Percentiles rank a stretch among this genome's conserved stretches.
Evolutionary conservation across 1,140 invertebrate genomes (phyloP).

Genomic region (Macrotrachela quadricornifera): DNA sequence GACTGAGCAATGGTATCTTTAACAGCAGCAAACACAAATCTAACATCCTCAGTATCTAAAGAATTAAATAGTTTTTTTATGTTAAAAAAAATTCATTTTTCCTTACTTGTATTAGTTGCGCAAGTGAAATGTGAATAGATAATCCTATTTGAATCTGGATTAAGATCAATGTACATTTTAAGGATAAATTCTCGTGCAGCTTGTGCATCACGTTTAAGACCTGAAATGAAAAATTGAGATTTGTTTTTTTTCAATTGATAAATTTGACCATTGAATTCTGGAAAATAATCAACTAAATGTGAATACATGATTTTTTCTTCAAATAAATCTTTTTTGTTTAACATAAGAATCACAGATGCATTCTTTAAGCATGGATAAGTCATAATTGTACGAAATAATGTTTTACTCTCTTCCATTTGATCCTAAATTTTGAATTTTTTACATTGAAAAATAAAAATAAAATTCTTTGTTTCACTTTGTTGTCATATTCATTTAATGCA

Average conservation of each 20-base stretch:
- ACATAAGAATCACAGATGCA: not conserved
- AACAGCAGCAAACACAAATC: conserved; percentile 94
- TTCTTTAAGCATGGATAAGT: not conserved
- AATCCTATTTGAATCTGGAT: conserved; percentile 92
- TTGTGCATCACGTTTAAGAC: conserved; percentile 79
- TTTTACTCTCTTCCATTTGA: not conserved
- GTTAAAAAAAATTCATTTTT: conserved; percentile 1
- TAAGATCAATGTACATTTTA: conserved; percentile 94
- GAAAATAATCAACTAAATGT: conserved; percentile 9
- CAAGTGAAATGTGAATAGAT: conserved; percentile 98
- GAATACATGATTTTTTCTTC: conserved; percentile 4
- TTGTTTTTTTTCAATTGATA: not conserved
- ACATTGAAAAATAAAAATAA: too few species aligned
- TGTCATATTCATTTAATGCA: too few species aligned
- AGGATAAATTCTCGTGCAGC: conserved; percentile 89
- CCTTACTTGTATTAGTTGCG: conserved; percentile 79
- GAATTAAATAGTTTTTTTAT: not conserved
- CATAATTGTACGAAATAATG: not conserved
- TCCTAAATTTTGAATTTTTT: too few species aligned
- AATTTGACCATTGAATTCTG: not conserved
- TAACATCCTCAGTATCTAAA: conserved; percentile 92
- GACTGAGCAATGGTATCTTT: conserved; percentile 97
- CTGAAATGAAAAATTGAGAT: conserved; percentile 34
- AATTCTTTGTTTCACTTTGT: too few species aligned
- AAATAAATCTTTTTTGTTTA: not conserved